Conservation (phyloP, 2,113 vertebrate species). For the Porphyrio hochstetteri region DNA sequence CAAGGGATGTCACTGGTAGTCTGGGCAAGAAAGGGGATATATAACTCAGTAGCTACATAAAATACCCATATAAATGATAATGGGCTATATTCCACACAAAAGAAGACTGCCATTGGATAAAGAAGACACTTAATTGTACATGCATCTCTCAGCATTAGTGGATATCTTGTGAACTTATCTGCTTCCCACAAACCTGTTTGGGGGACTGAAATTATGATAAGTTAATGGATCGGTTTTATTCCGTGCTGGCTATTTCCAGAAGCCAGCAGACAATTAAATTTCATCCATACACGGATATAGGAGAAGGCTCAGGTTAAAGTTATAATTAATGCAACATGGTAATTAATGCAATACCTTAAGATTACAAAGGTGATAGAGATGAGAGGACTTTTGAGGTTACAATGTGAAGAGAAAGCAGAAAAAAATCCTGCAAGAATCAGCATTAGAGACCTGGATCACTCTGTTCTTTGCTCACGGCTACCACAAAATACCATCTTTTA, state of each 20-base stretch:
- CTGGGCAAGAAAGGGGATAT: background rate
- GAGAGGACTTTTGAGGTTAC: background rate
- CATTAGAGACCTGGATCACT: background rate
- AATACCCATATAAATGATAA: conserved; percentile 16
- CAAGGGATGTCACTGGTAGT: background rate
- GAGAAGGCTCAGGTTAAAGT: background rate
- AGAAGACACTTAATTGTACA: background rate
- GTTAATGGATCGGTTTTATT: background rate
- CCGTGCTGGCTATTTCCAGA: background rate
- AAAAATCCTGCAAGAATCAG: background rate
- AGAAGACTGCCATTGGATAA: background rate
- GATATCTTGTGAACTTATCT: background rate
- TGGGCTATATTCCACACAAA: background rate
- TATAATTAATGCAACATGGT: background rate
- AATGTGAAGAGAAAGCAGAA: background rate
- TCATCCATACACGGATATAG: background rate
- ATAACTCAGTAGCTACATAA: background rate
- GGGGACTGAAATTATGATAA: background rate
- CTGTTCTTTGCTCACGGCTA: background rate
- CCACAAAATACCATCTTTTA: background rate
- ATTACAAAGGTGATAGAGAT: background rate
- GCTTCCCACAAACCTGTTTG: background rate
- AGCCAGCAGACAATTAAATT: background rate
- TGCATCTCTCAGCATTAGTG: background rate
- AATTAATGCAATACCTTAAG: background rate